Evolutionary conservation across 2,797 vertebrate species (phyloP), one percentile per base, ranked within the genome.

Genomic region (Bovichtus variegatus): DNA sequence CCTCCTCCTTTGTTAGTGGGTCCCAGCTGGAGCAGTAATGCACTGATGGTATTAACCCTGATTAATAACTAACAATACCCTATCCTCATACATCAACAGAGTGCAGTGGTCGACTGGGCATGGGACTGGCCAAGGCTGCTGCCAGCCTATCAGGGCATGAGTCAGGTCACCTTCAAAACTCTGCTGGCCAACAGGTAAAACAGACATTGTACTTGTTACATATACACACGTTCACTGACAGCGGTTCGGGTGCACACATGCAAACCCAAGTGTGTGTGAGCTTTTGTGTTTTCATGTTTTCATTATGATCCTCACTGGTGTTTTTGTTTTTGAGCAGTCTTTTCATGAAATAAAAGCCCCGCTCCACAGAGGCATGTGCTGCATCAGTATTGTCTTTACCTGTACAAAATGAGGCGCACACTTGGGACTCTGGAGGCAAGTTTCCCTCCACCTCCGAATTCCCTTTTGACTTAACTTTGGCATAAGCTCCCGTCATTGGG

Each of bases 131-230:
- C 96, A 87, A 90, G 91, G 81, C 93, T 99, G 95, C 95, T 98
- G 95, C 94, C 95, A 93, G 90, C 89, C 91, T 96, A 92, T 91
- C 93, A 94, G 92, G 93, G 93, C 91, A 92, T 94, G 92, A 96
- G 96, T 94, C 95, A 83, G 88, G 95, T 94, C 96, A 97, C 97
- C 96, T 98, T 98, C 95, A 95, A 73, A 88, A 84, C 89, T 66
- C 94, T 99, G 63, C 92, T 99, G 88, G 91, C 91, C 86, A 97
- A 98, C 96, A 99, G 98, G 98, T 99, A 97, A 94, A 96, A 94
- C 31, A 36, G 23, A 11, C 63, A 74, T 80, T 84, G 66, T 50
- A 84, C 62, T 82, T 68, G 59, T 84, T 74, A 74, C 54, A 38
- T 1, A 15, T 2, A 54, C 10, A 7, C 38, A 8, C 64, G 57